Base-by-base conservation (phyloP, 2,888 invertebrate species). In the Temnothorax unifasciatus region DNA sequence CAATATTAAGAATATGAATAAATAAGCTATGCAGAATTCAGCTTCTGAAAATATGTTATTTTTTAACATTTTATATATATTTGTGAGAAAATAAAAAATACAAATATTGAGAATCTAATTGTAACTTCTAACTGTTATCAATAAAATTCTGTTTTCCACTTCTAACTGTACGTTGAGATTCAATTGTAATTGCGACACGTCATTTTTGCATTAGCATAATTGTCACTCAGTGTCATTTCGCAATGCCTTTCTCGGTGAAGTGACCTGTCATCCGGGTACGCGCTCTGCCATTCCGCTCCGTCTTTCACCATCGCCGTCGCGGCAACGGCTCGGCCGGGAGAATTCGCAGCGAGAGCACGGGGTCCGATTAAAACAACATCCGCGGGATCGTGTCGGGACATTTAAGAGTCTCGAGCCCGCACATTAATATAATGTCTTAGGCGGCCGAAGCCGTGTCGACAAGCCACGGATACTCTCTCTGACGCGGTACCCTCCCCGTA, bases 401-500 rank as follows among this genome's bases (percentile, higher is more conserved):
- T 86, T 88, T 77, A 76, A 85, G 34, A 66, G 83, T 74, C 88
- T 86, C 81, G 34, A 59, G 82, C 64, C 86, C 57, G 87, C 86
- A 90, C 87, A 89, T 91, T 92, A 89, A 87, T 87, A 87, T 89
- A 91, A 91, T 92, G 91, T 92, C 90, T 90, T 90, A 90, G 90
- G 90, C 91, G 91, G 87, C 87, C 90, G 85, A 41, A 87, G 85
- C 85, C 84, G 82, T 91, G 90, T 91, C 89, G 87, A 91, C 89
- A 89, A 90, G 89, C 77, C 86, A 76, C 86, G 89, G 86, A 88
- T 87, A 88, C 85, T 88, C 88, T 87, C 44, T 44, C 44, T 44
- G 64, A 25, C 52, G 29, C 83, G 82, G 69, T 71, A 84, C 76
- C 50, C 47, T 82, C 85, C 85, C 75, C 91, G 90, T 92, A 92